Evolutionary conservation across 2,888 invertebrate species (phyloP), one percentile per base, ranked within the genome.

Genomic region (Drosophila lacicola): DNA sequence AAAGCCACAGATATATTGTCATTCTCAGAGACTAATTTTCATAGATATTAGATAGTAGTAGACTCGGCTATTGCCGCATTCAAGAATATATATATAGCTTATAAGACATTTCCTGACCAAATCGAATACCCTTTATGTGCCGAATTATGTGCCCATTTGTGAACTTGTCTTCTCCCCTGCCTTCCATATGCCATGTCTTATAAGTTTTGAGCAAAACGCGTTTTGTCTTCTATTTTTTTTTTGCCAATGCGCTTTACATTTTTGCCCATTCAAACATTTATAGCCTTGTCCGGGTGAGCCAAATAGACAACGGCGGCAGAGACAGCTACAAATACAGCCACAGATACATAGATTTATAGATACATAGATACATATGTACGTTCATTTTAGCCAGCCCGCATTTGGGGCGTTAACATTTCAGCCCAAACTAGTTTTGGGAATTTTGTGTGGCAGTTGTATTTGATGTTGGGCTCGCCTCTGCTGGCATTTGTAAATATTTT

Each of bases 401-500:
- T 80, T 83, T 72, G 74, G 82, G 82, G 84, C 82, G 82, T 83
- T 86, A 56, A 76, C 87, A 67, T 77, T 85, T 77, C 14, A 37
- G 50, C 51, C 50, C 65, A 42, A 83, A 79, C 76, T 74, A 55
- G 84, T 83, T 80, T 78, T 60, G 55, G 61, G 50, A 76, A 76
- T 29, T 29, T 29, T 77, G 64, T 62, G 29, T 4, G 58, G 63
- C 64, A 78, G 55, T 70, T 70, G 47, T 53, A 45, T 74, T 60
- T 41, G 44, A 51, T 56, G 54, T 54, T 60, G 42, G 55, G 25
- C 51, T 74, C 25, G 45, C 46, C 60, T 49, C 39, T 62, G 61
- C 14, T 64, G 68, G 65, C 74, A 66, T 60, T 77, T 77, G 77
- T 79, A 81, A 84, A 83, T 81, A 77, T 79, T 87, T 83, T 68